phyloP scores from a whole-genome alignment of 2,113 vertebrate genomes.

The Anseranas semipalmata region DNA sequence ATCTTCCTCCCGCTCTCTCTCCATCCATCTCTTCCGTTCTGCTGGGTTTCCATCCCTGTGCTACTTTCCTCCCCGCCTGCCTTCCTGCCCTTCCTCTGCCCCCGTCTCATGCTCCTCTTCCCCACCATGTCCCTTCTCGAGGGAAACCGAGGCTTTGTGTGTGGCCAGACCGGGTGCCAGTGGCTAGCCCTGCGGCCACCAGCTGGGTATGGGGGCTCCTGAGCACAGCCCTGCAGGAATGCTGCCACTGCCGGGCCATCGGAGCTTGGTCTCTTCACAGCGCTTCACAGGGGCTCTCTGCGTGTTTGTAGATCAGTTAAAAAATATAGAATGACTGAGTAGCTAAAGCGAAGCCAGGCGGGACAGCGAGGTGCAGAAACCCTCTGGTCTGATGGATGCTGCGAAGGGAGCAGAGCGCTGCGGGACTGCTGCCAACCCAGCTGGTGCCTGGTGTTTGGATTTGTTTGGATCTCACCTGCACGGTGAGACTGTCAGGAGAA shows the following conservation, averaged over 20 bases:
- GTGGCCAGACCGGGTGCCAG: not conserved
- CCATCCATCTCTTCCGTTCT: not conserved
- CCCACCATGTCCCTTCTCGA: not conserved
- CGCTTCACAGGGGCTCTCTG: too few relatives aligned
- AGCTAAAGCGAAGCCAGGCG: not conserved
- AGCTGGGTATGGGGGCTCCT: accelerated
- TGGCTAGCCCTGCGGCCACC: not conserved
- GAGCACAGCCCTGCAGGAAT: accelerated
- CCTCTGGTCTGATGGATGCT: accelerated
- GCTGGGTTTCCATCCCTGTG: not conserved
- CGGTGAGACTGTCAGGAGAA: not conserved
- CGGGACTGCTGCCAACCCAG: accelerated
- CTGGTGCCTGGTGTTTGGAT: not conserved
- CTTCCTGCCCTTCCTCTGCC: not conserved
- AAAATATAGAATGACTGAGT: too few relatives aligned
- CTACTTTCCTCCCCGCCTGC: not conserved
- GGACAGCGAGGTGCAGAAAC: not conserved
- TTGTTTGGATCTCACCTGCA: not conserved
- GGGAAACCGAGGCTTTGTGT: accelerated
- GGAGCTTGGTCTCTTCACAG: not conserved
- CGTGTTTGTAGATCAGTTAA: accelerated
- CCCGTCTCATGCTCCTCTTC: not conserved
- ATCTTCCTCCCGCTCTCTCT: not conserved
- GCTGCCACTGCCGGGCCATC: not conserved
- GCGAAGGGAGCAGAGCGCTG: not conserved